Base-by-base conservation (phyloP, 2,797 vertebrate species). In the Semaprochilodus insignis region DNA sequence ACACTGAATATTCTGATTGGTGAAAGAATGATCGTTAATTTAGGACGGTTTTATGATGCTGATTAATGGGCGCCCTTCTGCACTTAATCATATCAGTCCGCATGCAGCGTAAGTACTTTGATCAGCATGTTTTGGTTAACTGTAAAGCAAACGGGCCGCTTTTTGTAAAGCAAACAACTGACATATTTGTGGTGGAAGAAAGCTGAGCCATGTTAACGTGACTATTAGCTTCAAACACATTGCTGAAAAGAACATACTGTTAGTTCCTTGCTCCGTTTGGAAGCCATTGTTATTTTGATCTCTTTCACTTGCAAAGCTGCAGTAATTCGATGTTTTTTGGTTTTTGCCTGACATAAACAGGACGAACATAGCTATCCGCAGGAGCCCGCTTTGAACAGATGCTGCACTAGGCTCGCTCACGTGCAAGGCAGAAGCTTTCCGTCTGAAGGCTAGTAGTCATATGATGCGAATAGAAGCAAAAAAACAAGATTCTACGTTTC, bases 111-210 rank as follows among this genome's bases (percentile, higher is more conserved):
- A 40, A 19, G 48, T 55, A 27, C 27, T 36, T 57, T 57, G 7
- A 57, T 57, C n/a, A 34, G 17, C 54, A 21, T 36, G 73, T 40
- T 74, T 74, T 59, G 31, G 17, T 31, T 59, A 74, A 74, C 54
- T 25, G n/a, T 17, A 67, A 66, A 67, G 19, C 10, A 48, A 48
- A 48, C 11, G 10, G 44, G 44, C 44, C 11, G 44, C 44, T 48
- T 48, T 10, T 48, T 11, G 44, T 48, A 10, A 48, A 2, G 8
- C 44, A 48, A 10, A 15, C 65, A 4, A 34, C 27, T 17, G 27
- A 40, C 8, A 27, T 17, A 21, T 67, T 67, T 67, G 27, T 34
- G 31, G 16, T 48, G 1, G 19, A 54, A 73, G 2, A 52, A 31
- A 31, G 52, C 25, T 73, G 34, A 8, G 15, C 1, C 17, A 23